Percentiles rank a stretch among this genome's conserved stretches.
These are phyloP conservation scores for Lissonota sp. DNA, from an alignment of 2,888 invertebrate genomes.

Conservation along the genomic window DNA sequence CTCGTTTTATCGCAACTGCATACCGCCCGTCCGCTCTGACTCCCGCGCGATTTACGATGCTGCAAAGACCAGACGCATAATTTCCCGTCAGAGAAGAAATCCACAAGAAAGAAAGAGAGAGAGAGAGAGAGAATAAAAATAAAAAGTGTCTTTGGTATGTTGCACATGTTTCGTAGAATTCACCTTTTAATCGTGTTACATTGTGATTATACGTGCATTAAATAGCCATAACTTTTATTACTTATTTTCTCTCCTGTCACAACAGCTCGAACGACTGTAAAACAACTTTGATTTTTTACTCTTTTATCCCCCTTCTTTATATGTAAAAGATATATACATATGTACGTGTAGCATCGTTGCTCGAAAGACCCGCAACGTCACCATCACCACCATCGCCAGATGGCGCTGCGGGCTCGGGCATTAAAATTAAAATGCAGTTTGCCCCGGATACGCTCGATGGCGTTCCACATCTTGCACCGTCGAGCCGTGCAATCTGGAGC, in stretches of 20 bases:
- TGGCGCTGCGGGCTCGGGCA: slow-evolving; percentile 51
- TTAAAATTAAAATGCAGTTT: slow-evolving; percentile 69
- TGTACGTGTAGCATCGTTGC: slow-evolving; percentile 18
- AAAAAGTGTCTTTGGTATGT: slow-evolving; percentile 28
- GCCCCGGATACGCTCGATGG: slow-evolving; percentile 75
- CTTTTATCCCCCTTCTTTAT: neutral
- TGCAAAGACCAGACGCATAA: slow-evolving; percentile 52
- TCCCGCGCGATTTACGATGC: slow-evolving; percentile 52
- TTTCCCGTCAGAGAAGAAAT: slow-evolving; percentile 32
- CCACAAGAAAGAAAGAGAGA: slow-evolving; percentile 7
- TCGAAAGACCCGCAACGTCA: slow-evolving; percentile 21
- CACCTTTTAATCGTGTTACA: slow-evolving; percentile 51
- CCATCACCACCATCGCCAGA: slow-evolving; percentile 19
- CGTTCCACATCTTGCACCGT: slow-evolving; percentile 70
- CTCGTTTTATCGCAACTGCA: slow-evolving; percentile 49
- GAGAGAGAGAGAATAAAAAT: neutral
- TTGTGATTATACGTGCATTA: slow-evolving; percentile 43
- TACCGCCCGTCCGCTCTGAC: slow-evolving; percentile 46
- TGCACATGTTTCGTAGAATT: slow-evolving; percentile 44
- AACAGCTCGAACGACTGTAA: slow-evolving; percentile 10
- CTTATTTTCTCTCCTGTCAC: slow-evolving; percentile 32
- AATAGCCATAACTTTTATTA: slow-evolving; percentile 34
- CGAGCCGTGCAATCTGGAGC: slow-evolving; percentile 71
- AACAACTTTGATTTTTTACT: neutral
- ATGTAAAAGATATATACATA: too few species aligned